Evolutionary conservation across 1,140 invertebrate genomes (phyloP).

Genomic region (Conus ventricosus): DNA sequence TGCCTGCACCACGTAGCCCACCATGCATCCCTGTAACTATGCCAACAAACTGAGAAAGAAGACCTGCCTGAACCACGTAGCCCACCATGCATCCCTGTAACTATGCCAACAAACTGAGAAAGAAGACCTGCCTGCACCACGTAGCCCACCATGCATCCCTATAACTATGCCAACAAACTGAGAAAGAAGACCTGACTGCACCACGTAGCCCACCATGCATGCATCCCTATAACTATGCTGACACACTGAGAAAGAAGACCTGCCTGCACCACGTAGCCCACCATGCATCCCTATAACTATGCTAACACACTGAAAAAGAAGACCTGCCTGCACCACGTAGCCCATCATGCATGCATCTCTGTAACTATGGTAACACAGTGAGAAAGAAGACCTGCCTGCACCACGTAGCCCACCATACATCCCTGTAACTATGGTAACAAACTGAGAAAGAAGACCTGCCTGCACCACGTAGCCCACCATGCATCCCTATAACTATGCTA

Average conservation of each 20-base stretch:
- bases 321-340: slow-evolving; percentile 74
- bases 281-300: slow-evolving; percentile 56
- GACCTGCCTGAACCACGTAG: slow-evolving; percentile 74
- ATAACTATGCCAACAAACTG: too few relatives aligned
- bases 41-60: too few relatives aligned
- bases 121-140: slow-evolving; percentile 70
- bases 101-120: too few relatives aligned
- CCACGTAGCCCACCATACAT: slow-evolving; percentile 74
- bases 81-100: slow-evolving; percentile 66
- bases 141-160: slow-evolving; percentile 71
- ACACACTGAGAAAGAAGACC: not conserved
- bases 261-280: slow-evolving; percentile 75
- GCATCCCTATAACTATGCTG: too few relatives aligned
- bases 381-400: slow-evolving; percentile 64
- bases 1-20: slow-evolving; percentile 75
- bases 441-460: slow-evolving; percentile 49
- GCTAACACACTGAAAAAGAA: too few relatives aligned
- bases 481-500: slow-evolving; percentile 37
- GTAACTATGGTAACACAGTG: too few relatives aligned
- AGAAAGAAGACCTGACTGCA: slow-evolving; percentile 63
- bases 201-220: slow-evolving; percentile 74
- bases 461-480: slow-evolving; percentile 75
- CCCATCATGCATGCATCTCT: slow-evolving; percentile 66
- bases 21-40: slow-evolving; percentile 55
- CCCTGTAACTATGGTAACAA: too few relatives aligned